Evolutionary conservation across 2,797 vertebrate genomes (phyloP), one percentile per base, ranked within the genome.

Genomic region (Harpagifer antarcticus): DNA sequence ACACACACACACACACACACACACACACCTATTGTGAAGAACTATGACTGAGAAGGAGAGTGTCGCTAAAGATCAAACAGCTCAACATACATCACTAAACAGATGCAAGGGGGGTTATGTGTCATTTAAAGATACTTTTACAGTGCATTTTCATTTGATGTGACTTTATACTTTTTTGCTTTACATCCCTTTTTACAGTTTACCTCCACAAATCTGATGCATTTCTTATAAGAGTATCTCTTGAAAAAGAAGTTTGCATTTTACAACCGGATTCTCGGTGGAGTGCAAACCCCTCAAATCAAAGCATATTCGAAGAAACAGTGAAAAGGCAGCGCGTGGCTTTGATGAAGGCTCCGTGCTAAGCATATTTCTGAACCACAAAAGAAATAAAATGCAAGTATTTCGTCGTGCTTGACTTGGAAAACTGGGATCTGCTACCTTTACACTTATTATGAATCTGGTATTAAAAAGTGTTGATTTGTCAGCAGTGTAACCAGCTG

Each of bases 1-100:
- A 23, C 23, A 23, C 23, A 23, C 23, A 23, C 23, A 23, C 3
- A 23, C 23, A 63, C 31, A 43, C 44, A 23, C 62, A 75, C 45
- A 49, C 58, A 60, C 33, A 14, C 27, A 60, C n/a, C 59, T 63
- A 49, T 57, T 74, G 14, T 53, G 23, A 42, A 48, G 63, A 11
- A 58, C 16, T 64, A 27, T 68, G 19, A 15, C 9, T 53, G 11
- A 55, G 20, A 61, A 23, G 54, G 31, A 48, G 43, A 10, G 59
- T 43, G 61, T 55, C 13, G 69, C 17, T 64, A 23, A 20, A 69
- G 42, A 52, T 69, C 40, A 54, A 65, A 40, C 23, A 11, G 48
- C 49, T 71, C 40, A 67, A 43, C 71, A 27, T 27, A 27, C 27
- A 27, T 27, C 13, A 0, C 16, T 10, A 9, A 45, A 59, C 27